These are phyloP conservation scores for Aethina tumida DNA, from an alignment of 1,140 invertebrate genomes.

Conservation along the genomic window DNA sequence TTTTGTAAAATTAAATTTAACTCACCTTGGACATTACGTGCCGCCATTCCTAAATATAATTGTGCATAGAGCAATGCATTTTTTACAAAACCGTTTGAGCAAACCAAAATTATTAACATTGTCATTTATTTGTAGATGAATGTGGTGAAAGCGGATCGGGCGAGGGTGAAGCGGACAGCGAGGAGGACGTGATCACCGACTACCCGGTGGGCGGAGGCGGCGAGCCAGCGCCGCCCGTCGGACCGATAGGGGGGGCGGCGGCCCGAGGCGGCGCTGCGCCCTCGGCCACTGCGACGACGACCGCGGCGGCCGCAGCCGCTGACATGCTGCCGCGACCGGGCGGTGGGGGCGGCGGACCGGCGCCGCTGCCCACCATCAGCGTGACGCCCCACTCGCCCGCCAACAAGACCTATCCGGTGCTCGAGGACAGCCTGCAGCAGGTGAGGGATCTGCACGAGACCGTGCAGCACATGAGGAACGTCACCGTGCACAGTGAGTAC, in stretches of 20 bases:
- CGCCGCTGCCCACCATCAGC: constrained; percentile 75
- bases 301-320: constrained; percentile 24
- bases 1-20: background rate
- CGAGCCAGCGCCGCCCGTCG: constrained; percentile 27
- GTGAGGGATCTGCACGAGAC: constrained; percentile 62
- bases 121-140: constrained; percentile 39
- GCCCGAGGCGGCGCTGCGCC: constrained; percentile 18
- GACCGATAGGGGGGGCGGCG: constrained; percentile 23
- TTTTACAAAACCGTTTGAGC: background rate
- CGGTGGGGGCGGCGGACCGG: constrained; percentile 32
- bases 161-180: constrained; percentile 49
- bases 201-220: constrained; percentile 34
- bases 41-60: background rate
- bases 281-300: constrained; percentile 29
- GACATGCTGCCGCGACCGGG: constrained; percentile 31
- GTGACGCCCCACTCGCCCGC: constrained; percentile 72
- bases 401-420: constrained; percentile 50
- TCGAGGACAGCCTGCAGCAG: constrained; percentile 68
- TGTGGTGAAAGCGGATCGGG: constrained; percentile 50
- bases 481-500: constrained; percentile 38
- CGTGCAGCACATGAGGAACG: constrained; percentile 65
- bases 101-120: background rate
- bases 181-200: constrained; percentile 59
- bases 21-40: background rate
- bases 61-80: background rate